Evolutionary conservation across 2,797 vertebrate species (phyloP).

Genomic region (Pygocentrus nattereri): DNA sequence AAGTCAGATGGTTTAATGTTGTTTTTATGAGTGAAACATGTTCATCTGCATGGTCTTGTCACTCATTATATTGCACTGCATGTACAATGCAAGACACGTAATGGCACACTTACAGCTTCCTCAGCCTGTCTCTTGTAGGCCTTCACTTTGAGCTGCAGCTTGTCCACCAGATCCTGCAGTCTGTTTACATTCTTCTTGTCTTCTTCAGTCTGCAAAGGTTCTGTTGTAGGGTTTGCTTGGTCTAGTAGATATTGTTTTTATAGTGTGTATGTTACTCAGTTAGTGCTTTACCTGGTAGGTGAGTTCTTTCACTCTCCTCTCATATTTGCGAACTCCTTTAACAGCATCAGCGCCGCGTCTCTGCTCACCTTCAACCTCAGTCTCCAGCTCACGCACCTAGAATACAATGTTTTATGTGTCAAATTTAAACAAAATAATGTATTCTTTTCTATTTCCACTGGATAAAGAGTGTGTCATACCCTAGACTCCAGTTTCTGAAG

Average conservation of each 20-base stretch:
- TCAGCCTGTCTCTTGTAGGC: neutral
- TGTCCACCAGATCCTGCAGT: slow-evolving; percentile 82
- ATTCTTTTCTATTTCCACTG: no score
- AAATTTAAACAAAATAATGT: no score
- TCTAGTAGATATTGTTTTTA: neutral
- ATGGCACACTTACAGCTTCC: slow-evolving; percentile 76
- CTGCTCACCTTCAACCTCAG: neutral
- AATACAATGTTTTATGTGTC: slow-evolving; percentile 81
- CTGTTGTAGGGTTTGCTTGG: no score
- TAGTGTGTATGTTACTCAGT: slow-evolving; percentile 80
- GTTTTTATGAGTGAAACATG: neutral
- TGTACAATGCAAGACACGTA: neutral
- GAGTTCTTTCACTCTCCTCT: neutral
- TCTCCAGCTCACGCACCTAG: slow-evolving; percentile 61
- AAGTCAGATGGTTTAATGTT: neutral
- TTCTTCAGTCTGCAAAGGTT: slow-evolving; percentile 69
- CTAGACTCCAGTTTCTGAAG: no score
- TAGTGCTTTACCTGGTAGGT: slow-evolving; percentile 78
- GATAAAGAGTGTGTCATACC: no score
- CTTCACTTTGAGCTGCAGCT: slow-evolving; percentile 64
- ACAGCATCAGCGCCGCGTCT: neutral
- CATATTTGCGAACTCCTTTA: neutral
- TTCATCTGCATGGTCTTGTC: neutral
- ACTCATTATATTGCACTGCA: neutral
- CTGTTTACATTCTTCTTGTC: slow-evolving; percentile 82